Percentiles rank a stretch among this genome's conserved stretches.
Conservation (phyloP, 2,113 vertebrate species). For the Onychostoma macrolepis region DNA sequence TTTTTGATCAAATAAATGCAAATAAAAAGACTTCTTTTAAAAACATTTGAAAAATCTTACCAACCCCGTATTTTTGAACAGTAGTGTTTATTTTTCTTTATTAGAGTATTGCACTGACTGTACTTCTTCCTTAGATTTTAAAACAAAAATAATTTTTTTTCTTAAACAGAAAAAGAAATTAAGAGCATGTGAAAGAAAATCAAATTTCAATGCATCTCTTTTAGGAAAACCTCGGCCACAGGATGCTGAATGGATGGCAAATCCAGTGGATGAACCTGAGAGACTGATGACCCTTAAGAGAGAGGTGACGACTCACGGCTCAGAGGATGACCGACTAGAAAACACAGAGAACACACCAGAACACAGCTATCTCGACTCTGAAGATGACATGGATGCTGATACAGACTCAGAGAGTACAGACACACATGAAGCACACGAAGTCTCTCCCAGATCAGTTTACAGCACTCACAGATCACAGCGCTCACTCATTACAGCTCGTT, state of each 20-base stretch:
- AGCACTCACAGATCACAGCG: conserved; percentile 25
- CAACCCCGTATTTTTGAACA: not conserved
- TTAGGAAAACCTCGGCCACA: conserved; percentile 51
- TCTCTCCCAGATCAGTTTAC: conserved; percentile 9
- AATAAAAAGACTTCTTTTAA: too few relatives aligned
- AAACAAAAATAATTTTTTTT: too few relatives aligned
- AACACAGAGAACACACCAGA: not conserved
- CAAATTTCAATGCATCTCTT: not conserved
- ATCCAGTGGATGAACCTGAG: conserved; percentile 1
- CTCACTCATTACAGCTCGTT: conserved; percentile 9
- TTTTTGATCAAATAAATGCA: not conserved
- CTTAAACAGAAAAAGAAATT: not conserved
- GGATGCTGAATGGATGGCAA: conserved; percentile 18
- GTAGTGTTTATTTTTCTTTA: not conserved
- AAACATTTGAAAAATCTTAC: not conserved
- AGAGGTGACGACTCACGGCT: not conserved
- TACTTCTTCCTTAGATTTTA: too few relatives aligned
- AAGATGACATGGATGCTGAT: not conserved
- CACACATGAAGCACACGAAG: not conserved
- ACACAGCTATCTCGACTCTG: not conserved
- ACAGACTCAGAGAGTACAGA: not conserved
- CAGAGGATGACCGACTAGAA: not conserved
- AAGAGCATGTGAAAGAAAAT: not conserved
- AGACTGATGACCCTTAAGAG: not conserved
- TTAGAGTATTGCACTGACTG: not conserved